Evolutionary conservation across 2,113 vertebrate species (phyloP), one percentile per base, ranked within the genome.

Genomic region (Saguinus imperator): DNA sequence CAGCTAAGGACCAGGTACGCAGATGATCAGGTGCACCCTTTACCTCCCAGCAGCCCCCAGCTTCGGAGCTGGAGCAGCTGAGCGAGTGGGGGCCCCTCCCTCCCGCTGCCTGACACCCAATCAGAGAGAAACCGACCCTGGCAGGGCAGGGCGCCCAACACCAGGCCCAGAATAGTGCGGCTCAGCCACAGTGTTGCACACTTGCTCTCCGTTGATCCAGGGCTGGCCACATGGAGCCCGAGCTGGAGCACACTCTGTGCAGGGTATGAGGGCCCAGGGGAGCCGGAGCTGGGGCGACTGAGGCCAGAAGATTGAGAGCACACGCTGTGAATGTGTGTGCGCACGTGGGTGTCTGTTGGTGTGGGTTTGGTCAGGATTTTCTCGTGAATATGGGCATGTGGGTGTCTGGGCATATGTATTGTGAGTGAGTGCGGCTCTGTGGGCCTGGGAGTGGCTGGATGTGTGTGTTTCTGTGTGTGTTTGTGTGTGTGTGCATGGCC

Each of bases 161-260:
- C 96, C 12, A 23, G 92, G 96, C 96, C 96, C 91, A 97, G 96
- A 98, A 98, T 97, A 98, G 97, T 89, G 95, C 94, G 50, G 80
- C 82, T 92, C 92, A 21, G 85, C 75, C 43, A 48, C 80, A 14
- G 77, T 10, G 57, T 72, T 61, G 64, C 76, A 20, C 89, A 90
- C 80, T 93, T 0, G 73, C 55, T 89, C 37, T 32, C 32, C 0
- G 61, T 45, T 9, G 72, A n/a, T 77, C 40, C 18, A 1, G 23
- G n/a, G 45, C 55, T 55, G 92, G 97, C 92, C 1, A 32, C 94
- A 94, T 96, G 95, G 95, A 97, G 96, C 91, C 92, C 0, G 84
- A 95, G 77, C 96, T 88, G 87, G 88, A 94, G 83, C 95, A 23
- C 43, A 3, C 86, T 1, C 79, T 96, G 68, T 10, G 3, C 83